Percentiles rank a stretch among this genome's conserved stretches.
Evolutionary conservation across 2,888 invertebrate genomes (phyloP).

Genomic region (Apamea monoglypha): DNA sequence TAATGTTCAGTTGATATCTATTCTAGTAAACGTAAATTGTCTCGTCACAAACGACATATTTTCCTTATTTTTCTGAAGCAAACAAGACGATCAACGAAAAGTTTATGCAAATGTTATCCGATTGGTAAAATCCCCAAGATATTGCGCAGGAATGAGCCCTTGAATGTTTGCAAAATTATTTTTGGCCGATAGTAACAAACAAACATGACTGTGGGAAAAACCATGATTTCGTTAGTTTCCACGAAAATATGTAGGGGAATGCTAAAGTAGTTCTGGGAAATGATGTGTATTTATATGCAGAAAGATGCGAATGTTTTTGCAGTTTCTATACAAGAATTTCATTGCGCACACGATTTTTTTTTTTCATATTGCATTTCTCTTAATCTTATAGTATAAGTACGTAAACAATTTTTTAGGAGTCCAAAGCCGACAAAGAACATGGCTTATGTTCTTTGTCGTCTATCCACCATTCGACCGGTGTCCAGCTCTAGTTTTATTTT

Average conservation of each 20-base stretch:
- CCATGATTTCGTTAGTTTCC: neutral
- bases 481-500: neutral
- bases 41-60: constrained; percentile 6
- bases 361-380: neutral
- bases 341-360: neutral
- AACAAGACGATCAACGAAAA: constrained; percentile 3
- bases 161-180: neutral
- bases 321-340: neutral
- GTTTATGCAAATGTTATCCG: neutral
- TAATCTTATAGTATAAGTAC: neutral
- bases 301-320: neutral
- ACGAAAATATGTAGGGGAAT: constrained; percentile 9
- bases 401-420: neutral
- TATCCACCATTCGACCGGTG: neutral
- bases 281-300: neutral
- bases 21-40: constrained; percentile 27
- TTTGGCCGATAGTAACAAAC: constrained; percentile 2
- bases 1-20: constrained; percentile 20
- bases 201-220: neutral
- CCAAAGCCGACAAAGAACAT: neutral
- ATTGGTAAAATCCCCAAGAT: constrained; percentile 13
- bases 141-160: neutral
- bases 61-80: constrained; percentile 42
- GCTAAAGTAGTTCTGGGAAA: constrained; percentile 23
- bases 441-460: neutral